Evolutionary conservation across 1,140 invertebrate genomes (phyloP), one percentile per base, ranked within the genome.

Genomic region (Leptopilina boulardi): DNA sequence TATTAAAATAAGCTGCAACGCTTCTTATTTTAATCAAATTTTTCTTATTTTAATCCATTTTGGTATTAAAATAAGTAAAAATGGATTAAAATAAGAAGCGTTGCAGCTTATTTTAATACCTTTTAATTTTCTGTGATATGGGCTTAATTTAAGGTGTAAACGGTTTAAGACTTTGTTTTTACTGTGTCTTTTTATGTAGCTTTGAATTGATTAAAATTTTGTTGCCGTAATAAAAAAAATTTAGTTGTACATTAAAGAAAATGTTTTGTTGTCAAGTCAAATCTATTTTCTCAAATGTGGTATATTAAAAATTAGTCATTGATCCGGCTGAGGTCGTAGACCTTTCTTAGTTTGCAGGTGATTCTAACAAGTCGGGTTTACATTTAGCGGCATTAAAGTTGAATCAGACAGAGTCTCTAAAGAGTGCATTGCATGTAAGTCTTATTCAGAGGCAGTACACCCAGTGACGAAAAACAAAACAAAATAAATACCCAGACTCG

Each of bases 391-490:
- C 59, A 66, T 66, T 66, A 66, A 38, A 66, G 26, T 66, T 66
- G 59, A 23, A 66, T 66, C 59, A 66, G 59, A 30, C 59, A 66
- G 44, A 47, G 59, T 66, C 59, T 66, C 59, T 66, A 3, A 66
- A 66, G 59, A 66, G 59, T 66, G 59, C 59, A 66, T 66, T 66
- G 59, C 59, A 66, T 66, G 59, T 66, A 66, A 66, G 59, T 30
- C 59, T 66, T 66, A 66, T 66, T 66, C 59, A 66, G 59, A 66
- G 59, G 23, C 59, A 66, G 59, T 66, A 66, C n/a, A n/a, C 30
- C 30, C 56, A 66, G 56, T 15, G 56, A 4, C 56, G 26, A 66
- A 66, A n/a, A 66, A 66, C 13, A 30, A 26, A 59, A 59, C 21
- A 59, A 66, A 30, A 66, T n/a, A 66, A 66, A 66, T 30, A 66